Evolutionary conservation across 23 tunicate species (phyloP).

Genomic region (Halocynthia roretzi): DNA sequence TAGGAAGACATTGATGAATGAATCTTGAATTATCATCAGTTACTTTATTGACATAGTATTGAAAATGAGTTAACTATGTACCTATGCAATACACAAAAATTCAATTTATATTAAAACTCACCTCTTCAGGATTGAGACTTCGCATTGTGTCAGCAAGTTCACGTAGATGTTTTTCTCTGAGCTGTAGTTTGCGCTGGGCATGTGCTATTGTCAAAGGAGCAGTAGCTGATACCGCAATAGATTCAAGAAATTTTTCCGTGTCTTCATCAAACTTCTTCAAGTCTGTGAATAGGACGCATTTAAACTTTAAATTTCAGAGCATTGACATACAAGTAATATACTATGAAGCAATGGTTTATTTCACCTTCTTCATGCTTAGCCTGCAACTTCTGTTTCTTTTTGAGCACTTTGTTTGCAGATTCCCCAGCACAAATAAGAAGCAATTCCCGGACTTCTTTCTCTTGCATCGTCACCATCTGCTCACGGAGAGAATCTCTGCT

Average conservation of each 20-base stretch:
- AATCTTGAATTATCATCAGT: too few relatives aligned
- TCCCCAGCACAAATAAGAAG: constrained; percentile 78
- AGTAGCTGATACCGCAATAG: constrained; percentile 36
- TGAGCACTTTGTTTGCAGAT: constrained; percentile 72
- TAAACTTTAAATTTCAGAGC: background rate
- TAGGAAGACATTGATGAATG: too few relatives aligned
- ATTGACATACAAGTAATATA: too few relatives aligned
- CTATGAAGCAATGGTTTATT: background rate
- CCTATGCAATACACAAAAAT: too few relatives aligned
- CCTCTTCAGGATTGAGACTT: constrained; percentile 87
- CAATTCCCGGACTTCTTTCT: constrained; percentile 55
- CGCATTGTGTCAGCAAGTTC: constrained; percentile 74
- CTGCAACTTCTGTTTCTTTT: constrained; percentile 64
- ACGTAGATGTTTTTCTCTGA: constrained; percentile 65
- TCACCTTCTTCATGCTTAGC: constrained; percentile 75
- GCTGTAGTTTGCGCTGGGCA: constrained; percentile 53
- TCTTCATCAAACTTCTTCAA: constrained; percentile 60
- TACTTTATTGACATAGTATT: too few relatives aligned
- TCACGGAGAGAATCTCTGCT: constrained; percentile 45
- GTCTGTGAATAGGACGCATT: constrained; percentile 23
- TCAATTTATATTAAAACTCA: background rate
- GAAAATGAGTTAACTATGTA: too few relatives aligned
- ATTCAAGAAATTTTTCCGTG: constrained; percentile 22
- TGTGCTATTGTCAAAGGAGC: constrained; percentile 53
- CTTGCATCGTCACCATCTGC: constrained; percentile 37